phyloP scores from a whole-genome alignment of 2,888 invertebrate genomes.

The Rhopalosiphum nymphaeae region DNA sequence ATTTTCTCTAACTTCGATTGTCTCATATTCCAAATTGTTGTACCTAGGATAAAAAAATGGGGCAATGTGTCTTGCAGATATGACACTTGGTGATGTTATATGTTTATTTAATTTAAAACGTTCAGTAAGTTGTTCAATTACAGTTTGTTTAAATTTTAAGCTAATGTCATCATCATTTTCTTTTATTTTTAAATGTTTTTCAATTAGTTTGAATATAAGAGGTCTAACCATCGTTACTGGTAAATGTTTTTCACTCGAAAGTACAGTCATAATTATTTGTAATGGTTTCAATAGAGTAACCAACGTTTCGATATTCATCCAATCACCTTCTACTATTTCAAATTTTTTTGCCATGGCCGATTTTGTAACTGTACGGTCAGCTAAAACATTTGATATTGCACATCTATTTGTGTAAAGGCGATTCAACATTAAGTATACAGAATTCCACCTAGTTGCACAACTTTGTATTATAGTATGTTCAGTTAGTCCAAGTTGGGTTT shows the following conservation, averaged over 20 bases:
- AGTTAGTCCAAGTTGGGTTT: conserved; percentile 36
- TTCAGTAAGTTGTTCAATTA: no score
- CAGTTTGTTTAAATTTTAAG: no score
- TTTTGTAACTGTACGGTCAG: no score
- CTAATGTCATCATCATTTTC: no score
- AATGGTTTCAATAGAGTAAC: conserved; percentile 15
- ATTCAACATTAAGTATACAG: conserved; percentile 1
- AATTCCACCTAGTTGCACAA: conserved; percentile 8
- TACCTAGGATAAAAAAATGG: no score
- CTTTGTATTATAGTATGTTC: conserved; percentile 23
- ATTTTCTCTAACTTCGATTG: no score
- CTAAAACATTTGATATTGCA: not conserved
- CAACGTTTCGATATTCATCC: conserved; percentile 14
- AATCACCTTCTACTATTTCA: conserved; percentile 6
- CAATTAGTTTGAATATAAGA: not conserved
- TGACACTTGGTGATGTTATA: no score
- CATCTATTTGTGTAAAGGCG: conserved; percentile 20
- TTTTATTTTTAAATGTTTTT: no score
- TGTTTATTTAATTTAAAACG: no score
- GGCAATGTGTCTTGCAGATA: no score
- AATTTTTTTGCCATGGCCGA: conserved; percentile 9
- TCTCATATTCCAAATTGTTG: no score
- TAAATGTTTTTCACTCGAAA: conserved; percentile 13
- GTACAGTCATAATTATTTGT: conserved; percentile 1
- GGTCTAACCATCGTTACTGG: conserved; percentile 28